phyloP scores from a whole-genome alignment of 2,888 invertebrate genomes.

The Heteromyza rotundicornis region DNA sequence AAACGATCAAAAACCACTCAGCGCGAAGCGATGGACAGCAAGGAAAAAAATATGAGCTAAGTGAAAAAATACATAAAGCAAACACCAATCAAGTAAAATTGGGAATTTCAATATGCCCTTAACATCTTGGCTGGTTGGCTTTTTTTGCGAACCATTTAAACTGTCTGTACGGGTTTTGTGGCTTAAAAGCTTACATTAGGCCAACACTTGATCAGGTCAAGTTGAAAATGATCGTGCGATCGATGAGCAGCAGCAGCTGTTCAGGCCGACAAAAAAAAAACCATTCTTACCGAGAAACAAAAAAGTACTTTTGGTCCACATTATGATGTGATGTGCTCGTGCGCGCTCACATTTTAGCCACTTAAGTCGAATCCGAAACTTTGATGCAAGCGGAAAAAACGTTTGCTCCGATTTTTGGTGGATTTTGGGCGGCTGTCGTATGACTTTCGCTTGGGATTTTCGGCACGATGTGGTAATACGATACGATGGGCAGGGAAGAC shows the following conservation, averaged over 20 bases:
- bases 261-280: not conserved
- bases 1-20: slow-evolving; percentile 25
- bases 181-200: slow-evolving; percentile 4
- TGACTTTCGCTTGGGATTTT: not conserved
- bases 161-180: not conserved
- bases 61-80: not conserved
- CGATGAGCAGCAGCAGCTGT: not conserved
- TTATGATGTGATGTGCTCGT: slow-evolving; percentile 19
- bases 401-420: slow-evolving; percentile 17
- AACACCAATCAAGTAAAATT: slow-evolving; percentile 8
- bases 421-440: slow-evolving; percentile 13
- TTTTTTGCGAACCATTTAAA: too few relatives aligned
- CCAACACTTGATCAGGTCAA: slow-evolving; percentile 1
- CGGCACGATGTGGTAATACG: slow-evolving; percentile 42
- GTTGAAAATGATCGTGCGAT: not conserved
- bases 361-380: not conserved
- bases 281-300: not conserved
- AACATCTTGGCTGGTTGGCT: too few relatives aligned
- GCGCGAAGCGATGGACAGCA: not conserved
- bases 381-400: not conserved
- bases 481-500: slow-evolving; percentile 34
- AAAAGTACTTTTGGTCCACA: slow-evolving; percentile 3
- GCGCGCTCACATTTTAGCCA: slow-evolving; percentile 38
- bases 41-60: not conserved
- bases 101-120: slow-evolving; percentile 7